Evolutionary conservation across 2,113 vertebrate genomes (phyloP), one percentile per base, ranked within the genome.

Genomic region (Noctilio leporinus): DNA sequence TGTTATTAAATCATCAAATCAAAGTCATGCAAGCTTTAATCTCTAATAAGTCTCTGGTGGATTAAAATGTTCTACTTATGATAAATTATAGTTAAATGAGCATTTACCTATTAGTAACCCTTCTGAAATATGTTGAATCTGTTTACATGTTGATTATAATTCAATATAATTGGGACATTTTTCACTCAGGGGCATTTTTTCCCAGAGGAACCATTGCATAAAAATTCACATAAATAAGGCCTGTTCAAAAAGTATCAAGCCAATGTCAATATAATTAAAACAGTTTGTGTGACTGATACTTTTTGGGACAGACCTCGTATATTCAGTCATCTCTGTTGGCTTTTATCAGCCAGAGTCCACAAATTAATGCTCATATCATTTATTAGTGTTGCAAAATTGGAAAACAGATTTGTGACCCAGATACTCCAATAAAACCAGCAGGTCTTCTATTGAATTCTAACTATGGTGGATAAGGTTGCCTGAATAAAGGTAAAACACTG

Each of bases 51-150:
- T 89, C 14, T 57, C 40, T 72, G 10, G n/a, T 78, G 30, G 30
- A 69, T 92, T 94, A 33, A 76, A 84, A 43, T 85, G 55, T 95
- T 91, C 85, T 73, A 11, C 16, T 47, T 95, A 53, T 40, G 33
- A 76, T 80, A 89, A 96, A 35, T 80, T 92, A 83, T 19, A 76
- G 47, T 88, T 90, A 96, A 73, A 30, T 93, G 43, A 93, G 62
- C 22, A 90, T 69, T 95, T 97, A 93, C 43, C 30, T 89, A 35
- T 82, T 28, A 51, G 7, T 47, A 62, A 19, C 62, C 35, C 30
- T 72, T 76, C 77, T 83, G 67, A 20, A 64, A 10, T 81, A 22
- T 43, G 17, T 65, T 75, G n/a, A 91, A 70, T 96, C 81, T 89
- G 43, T 69, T 85, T 93, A n/a, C 5, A 24, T 91, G 33, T 67